Conservation (phyloP, 2,888 invertebrate species). For the Lepas anatifera region DNA sequence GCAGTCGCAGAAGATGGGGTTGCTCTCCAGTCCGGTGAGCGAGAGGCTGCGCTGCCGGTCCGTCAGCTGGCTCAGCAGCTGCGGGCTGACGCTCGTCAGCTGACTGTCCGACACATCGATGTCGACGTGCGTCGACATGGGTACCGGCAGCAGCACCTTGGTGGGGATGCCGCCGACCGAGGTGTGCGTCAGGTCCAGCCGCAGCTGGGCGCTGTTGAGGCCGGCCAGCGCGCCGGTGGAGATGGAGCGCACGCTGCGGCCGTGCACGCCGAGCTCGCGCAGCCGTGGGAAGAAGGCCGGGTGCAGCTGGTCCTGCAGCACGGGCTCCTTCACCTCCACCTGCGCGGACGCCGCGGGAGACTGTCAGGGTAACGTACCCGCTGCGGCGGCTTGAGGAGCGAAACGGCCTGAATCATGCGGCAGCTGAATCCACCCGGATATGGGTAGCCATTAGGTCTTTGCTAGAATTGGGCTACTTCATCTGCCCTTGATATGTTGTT, state of each 20-base stretch:
- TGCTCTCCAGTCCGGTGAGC: conserved; percentile 58
- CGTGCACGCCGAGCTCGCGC: conserved; percentile 57
- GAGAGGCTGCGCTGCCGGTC: conserved; percentile 63
- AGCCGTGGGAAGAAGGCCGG: conserved; percentile 56
- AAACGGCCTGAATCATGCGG: too few species aligned
- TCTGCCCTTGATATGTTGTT: too few species aligned
- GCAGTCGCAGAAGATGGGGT: conserved; percentile 77
- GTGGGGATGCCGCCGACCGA: conserved; percentile 64
- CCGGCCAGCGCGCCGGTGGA: conserved; percentile 75
- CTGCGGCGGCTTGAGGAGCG: too few species aligned
- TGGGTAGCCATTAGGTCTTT: too few species aligned
- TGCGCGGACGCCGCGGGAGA: too few species aligned
- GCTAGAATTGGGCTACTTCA: too few species aligned
- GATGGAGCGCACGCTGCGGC: conserved; percentile 57
- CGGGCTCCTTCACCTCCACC: conserved; percentile 73
- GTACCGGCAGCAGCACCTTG: conserved; percentile 71
- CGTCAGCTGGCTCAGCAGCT: conserved; percentile 64
- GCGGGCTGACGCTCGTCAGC: conserved; percentile 59
- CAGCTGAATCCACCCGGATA: too few species aligned
- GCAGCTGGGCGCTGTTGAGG: conserved; percentile 46
- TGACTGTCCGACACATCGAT: conserved; percentile 68
- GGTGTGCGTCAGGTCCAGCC: conserved; percentile 65
- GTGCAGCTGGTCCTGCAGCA: conserved; percentile 40
- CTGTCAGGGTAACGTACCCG: too few species aligned
- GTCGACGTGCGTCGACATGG: conserved; percentile 65